Conservation (phyloP, 2,797 vertebrate species). For the Coreius guichenoti region DNA sequence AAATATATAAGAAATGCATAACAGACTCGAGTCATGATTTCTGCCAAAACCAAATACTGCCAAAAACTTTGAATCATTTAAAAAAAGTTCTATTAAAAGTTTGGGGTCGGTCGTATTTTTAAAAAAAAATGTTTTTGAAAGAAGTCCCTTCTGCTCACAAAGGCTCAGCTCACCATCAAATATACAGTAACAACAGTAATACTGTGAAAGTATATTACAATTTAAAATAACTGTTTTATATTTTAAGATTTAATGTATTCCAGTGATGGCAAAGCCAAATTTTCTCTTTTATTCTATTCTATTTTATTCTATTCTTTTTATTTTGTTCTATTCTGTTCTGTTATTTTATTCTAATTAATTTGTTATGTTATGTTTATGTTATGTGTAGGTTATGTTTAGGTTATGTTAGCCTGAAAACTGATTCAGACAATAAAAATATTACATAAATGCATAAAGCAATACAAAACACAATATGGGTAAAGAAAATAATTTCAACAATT, state of each 20-base stretch:
- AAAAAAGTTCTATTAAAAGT: neutral
- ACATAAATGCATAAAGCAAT: neutral
- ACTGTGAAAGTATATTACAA: neutral
- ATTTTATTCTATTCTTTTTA: neutral
- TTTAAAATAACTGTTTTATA: neutral
- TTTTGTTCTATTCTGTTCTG: too few relatives aligned
- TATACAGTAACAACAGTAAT: neutral
- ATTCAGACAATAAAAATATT: neutral
- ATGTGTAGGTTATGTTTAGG: too few relatives aligned
- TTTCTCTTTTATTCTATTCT: neutral
- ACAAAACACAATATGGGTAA: neutral
- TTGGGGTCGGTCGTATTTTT: too few relatives aligned
- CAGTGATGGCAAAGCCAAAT: neutral
- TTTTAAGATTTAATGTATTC: neutral
- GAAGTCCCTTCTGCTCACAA: neutral
- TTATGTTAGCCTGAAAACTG: neutral
- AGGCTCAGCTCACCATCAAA: neutral
- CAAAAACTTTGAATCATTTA: neutral
- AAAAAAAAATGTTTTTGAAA: neutral
- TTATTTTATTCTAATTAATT: too few relatives aligned
- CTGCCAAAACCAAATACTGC: neutral
- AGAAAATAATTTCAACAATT: neutral
- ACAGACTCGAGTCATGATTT: slow-evolving; percentile 22
- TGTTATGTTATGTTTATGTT: too few relatives aligned
- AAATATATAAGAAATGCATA: slow-evolving; percentile 53